A percentile compares a stretch with the other conserved stretches of the same genome.
These are phyloP conservation scores for Nerophis ophidion DNA, from an alignment of 2,113 vertebrate species.

Conservation along the genomic window DNA sequence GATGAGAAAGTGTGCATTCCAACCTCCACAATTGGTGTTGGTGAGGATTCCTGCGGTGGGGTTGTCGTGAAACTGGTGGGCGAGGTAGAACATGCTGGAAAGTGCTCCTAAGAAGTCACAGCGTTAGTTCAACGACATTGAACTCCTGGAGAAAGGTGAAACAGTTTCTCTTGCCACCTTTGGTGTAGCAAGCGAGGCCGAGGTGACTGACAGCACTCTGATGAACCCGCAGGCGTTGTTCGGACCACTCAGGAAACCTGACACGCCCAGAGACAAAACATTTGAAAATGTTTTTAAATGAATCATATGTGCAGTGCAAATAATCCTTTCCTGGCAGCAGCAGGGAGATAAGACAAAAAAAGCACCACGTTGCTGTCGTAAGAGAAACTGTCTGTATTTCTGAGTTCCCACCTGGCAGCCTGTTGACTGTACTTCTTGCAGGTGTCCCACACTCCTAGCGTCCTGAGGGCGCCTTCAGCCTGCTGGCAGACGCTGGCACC, in stretches of 20 bases:
- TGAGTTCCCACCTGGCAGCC: conserved; percentile 42
- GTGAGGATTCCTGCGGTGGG: conserved; percentile 52
- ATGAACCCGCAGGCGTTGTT: conserved; percentile 56
- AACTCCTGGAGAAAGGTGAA: neutral
- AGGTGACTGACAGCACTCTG: conserved; percentile 59
- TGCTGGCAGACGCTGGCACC: conserved; percentile 51
- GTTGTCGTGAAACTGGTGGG: conserved; percentile 60
- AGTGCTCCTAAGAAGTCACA: conserved; percentile 46
- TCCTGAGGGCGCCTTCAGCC: conserved; percentile 50
- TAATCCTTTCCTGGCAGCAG: too few relatives aligned
- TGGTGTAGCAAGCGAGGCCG: conserved; percentile 64
- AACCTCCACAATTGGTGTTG: conserved; percentile 70
- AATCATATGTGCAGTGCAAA: neutral
- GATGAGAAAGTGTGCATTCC: neutral
- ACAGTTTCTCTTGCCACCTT: conserved; percentile 40
- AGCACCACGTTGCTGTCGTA: neutral
- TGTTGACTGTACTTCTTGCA: conserved; percentile 48
- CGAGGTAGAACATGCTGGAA: conserved; percentile 59
- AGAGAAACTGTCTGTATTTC: neutral
- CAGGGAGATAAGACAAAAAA: neutral
- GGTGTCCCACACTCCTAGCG: conserved; percentile 55
- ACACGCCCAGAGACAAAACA: neutral
- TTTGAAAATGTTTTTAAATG: neutral
- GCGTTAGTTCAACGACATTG: neutral
- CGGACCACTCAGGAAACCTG: conserved; percentile 44